Conservation (phyloP, 2,888 invertebrate genomes). For the Andrena dorsata region DNA sequence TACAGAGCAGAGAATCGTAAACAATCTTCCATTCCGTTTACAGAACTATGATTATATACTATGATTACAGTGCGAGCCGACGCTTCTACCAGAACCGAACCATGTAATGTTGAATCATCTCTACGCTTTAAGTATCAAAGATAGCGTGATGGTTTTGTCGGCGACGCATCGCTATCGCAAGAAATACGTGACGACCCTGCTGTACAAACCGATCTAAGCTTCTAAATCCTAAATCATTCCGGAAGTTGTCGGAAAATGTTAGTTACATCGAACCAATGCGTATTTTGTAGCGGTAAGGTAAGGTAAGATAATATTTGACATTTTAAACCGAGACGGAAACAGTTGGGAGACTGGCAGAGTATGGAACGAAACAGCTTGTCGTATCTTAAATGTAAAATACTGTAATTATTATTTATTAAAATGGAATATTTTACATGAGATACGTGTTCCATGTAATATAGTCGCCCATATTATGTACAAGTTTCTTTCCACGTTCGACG, state of each 20-base stretch:
- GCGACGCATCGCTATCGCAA: constrained; percentile 99
- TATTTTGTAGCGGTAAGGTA: constrained; percentile 61
- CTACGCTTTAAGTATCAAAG: constrained; percentile 99
- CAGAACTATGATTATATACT: background rate
- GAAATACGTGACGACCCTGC: constrained; percentile 99
- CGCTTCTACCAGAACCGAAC: constrained; percentile 99
- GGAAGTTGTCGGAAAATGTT: constrained; percentile 51
- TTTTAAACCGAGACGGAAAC: constrained; percentile 17
- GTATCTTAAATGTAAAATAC: constrained; percentile 72
- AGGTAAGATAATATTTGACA: constrained; percentile 42
- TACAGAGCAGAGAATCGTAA: background rate
- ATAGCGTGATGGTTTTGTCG: constrained; percentile 99
- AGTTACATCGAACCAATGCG: constrained; percentile 48
- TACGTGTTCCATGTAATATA: constrained; percentile 36
- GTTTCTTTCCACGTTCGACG: background rate
- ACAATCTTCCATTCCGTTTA: background rate
- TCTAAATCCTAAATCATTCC: constrained; percentile 64
- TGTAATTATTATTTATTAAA: constrained; percentile 79
- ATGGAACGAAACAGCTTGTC: constrained; percentile 45
- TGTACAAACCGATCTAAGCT: constrained; percentile 97
- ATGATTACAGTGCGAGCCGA: constrained; percentile 96
- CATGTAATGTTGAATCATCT: constrained; percentile 99
- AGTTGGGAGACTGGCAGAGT: constrained; percentile 27
- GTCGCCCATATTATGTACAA: constrained; percentile 17
- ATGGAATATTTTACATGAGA: constrained; percentile 64